Percentiles rank a stretch among this genome's conserved stretches.
These are phyloP conservation scores for Drosophila borealis DNA, from an alignment of 2,888 invertebrate genomes.

Conservation along the genomic window DNA sequence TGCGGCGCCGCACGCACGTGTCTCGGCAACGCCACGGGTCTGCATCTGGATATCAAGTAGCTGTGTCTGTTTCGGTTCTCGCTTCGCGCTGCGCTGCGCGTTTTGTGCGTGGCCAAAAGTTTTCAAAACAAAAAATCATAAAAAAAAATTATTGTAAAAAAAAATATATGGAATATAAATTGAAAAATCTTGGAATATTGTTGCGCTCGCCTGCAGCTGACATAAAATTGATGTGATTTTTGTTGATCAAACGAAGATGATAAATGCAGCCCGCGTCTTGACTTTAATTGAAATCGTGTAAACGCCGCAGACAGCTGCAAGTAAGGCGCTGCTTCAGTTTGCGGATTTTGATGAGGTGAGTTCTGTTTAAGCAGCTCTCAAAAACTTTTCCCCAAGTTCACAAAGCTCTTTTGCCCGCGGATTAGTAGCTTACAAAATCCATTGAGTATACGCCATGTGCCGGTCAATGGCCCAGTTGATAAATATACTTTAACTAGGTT, in stretches of 20 bases:
- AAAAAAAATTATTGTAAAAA: conserved; percentile 1
- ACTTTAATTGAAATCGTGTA: conserved; percentile 42
- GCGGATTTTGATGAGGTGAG: conserved; percentile 35
- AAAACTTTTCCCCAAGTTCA: conserved; percentile 38
- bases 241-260: conserved; percentile 22
- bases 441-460: conserved; percentile 9
- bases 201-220: conserved; percentile 22
- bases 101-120: conserved; percentile 14
- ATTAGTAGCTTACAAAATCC: conserved; percentile 27
- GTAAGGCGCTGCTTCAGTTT: conserved; percentile 1
- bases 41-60: conserved; percentile 24
- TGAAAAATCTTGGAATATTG: conserved; percentile 21
- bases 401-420: conserved; percentile 34
- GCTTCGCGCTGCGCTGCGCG: background rate
- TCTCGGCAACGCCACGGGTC: conserved; percentile 50
- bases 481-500: conserved; percentile 9
- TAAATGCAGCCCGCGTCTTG: conserved; percentile 29
- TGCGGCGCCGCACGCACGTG: conserved; percentile 75
- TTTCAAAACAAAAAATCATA: background rate
- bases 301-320: conserved; percentile 9
- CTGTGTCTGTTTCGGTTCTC: conserved; percentile 7
- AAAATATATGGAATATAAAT: conserved; percentile 12
- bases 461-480: conserved; percentile 7
- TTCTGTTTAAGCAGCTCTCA: conserved; percentile 9
- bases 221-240: conserved; percentile 32